Base-by-base conservation (phyloP, 2,888 invertebrate species). In the Polydrusus cervinus region DNA sequence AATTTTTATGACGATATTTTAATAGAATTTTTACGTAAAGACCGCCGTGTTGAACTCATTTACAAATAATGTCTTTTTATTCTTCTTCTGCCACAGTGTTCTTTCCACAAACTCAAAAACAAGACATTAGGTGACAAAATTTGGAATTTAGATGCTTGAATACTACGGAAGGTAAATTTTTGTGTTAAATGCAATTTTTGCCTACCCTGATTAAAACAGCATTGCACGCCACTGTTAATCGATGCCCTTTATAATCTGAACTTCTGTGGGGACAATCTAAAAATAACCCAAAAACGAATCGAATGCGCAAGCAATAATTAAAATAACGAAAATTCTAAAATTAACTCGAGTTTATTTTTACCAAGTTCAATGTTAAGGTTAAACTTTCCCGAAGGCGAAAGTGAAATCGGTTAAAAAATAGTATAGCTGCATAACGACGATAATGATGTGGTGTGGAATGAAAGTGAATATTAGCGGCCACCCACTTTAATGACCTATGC, bases 261-360 rank as follows among this genome's bases (percentile, higher is more conserved):
- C 47, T 47, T 5, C 16, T 16, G 7, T 7, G 14, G n/a, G 14
- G 8, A 13, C 7, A 9, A 47, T 60, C 51, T 49, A 66, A 72
- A 67, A 66, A 72, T 72, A 72, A 25, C 0, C 25, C 49, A 47
- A 71, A 66, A 64, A 65, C 60, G 60, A n/a, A n/a, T n/a, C 57
- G 49, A 49, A 49, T 34, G 43, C 64, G 20, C 16, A 10, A 10
- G 38, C 57, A 16, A 34, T 34, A 64, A 64, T 64, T 64, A 64
- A 49, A 60, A 60, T 60, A 60, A 30, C 47, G 25, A 49, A 64
- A 61, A 49, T 30, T 64, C 49, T 18, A 64, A 64, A 64, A 64
- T 64, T 49, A 64, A 64, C 64, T 34, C 7, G 25, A 49, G 47
- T 64, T 64, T 64, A 47, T 64, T 64, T 64, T 64, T 47, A 49